Percentiles rank a stretch among this genome's conserved stretches.
These are phyloP conservation scores for Myiozetetes cayanensis DNA, from an alignment of 2,113 vertebrate genomes.

Conservation along the genomic window DNA sequence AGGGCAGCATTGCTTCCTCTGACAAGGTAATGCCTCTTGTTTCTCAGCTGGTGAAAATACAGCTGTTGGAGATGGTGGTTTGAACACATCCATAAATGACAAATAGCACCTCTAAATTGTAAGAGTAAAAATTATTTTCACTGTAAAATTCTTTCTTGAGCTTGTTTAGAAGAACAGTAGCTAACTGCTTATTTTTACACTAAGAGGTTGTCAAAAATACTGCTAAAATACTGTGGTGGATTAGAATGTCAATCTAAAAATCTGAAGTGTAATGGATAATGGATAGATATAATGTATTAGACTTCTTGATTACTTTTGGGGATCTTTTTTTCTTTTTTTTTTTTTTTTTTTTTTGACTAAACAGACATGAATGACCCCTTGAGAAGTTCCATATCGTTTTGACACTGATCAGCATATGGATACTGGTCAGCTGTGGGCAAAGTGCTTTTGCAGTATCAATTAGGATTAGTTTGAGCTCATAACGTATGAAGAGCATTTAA, in stretches of 20 bases:
- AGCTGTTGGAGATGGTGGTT: neutral
- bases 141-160: neutral
- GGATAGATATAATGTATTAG: neutral
- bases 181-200: neutral
- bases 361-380: neutral
- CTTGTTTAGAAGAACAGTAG: neutral
- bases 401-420: neutral
- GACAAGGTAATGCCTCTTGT: slow-evolving; percentile 56
- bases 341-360: neutral
- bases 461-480: neutral
- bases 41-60: neutral
- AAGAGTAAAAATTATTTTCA: neutral
- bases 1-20: neutral
- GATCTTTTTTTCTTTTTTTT: neutral
- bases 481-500: neutral
- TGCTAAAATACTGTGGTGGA: neutral
- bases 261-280: neutral
- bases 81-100: neutral
- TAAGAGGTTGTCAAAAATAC: neutral
- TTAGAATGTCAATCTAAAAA: neutral
- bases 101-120: neutral
- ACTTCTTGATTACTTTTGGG: neutral
- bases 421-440: neutral
- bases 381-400: neutral
- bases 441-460: neutral